Evolutionary conservation across 53 echinoderm and acorn worm species (phyloP).

Genomic region (Arbacia lixula): DNA sequence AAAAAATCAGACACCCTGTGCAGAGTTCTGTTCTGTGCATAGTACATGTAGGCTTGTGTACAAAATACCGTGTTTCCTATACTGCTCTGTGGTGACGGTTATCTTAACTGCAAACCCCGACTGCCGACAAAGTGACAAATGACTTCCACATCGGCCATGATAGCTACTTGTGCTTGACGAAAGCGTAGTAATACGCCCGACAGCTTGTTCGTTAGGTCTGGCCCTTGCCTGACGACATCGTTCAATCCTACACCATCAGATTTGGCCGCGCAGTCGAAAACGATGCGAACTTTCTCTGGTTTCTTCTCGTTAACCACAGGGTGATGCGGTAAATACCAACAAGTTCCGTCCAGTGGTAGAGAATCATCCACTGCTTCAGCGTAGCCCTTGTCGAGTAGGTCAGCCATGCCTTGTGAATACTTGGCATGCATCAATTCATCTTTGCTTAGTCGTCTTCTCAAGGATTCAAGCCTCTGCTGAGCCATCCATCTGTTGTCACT

Average conservation of each 20-base stretch:
- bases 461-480: slow-evolving; percentile 33
- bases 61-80: no score
- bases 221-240: slow-evolving; percentile 72
- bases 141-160: slow-evolving; percentile 64
- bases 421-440: slow-evolving; percentile 12
- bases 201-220: slow-evolving; percentile 69
- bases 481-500: slow-evolving; percentile 63
- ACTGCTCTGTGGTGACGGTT: no score
- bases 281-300: slow-evolving; percentile 46
- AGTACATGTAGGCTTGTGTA: no score
- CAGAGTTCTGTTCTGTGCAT: no score
- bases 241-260: slow-evolving; percentile 60
- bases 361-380: slow-evolving; percentile 40
- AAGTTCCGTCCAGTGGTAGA: slow-evolving; percentile 36
- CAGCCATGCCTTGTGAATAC: not conserved
- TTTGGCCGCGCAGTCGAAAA: slow-evolving; percentile 49
- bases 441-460: slow-evolving; percentile 26
- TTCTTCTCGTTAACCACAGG: slow-evolving; percentile 50
- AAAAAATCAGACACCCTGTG: no score
- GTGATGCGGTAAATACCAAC: slow-evolving; percentile 85
- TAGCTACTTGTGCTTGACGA: slow-evolving; percentile 48
- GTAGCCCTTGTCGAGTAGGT: slow-evolving; percentile 14
- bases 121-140: no score
- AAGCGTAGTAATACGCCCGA: slow-evolving; percentile 65
- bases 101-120: no score